Evolutionary conservation across 2,888 invertebrate species (phyloP).

Genomic region (Nesidiocoris tenuis): DNA sequence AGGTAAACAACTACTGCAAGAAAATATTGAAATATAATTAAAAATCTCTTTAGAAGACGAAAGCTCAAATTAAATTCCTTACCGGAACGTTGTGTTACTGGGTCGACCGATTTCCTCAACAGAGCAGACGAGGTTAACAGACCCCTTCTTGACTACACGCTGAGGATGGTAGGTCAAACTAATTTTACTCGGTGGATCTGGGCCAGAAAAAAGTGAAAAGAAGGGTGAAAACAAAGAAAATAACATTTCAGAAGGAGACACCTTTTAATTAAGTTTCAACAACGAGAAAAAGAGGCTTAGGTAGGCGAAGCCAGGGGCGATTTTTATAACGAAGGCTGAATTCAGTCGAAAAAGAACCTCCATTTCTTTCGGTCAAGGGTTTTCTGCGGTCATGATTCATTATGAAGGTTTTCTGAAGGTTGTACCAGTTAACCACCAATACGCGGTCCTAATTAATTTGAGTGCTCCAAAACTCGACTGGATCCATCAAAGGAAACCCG

Average conservation of each 20-base stretch:
- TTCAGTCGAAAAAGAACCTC: background rate
- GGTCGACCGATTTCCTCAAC: constrained; percentile 83
- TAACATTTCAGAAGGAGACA: constrained; percentile 3
- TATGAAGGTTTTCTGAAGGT: background rate
- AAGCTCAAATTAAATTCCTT: constrained; percentile 59
- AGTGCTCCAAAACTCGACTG: no score
- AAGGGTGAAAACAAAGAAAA: background rate
- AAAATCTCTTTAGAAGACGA: background rate
- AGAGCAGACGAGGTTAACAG: constrained; percentile 78
- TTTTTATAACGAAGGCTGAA: background rate
- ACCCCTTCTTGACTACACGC: constrained; percentile 77
- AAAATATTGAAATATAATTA: background rate
- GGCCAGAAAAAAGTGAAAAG: background rate
- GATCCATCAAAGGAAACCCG: no score
- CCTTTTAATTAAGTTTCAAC: background rate
- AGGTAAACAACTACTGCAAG: background rate
- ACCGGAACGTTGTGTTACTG: constrained; percentile 53
- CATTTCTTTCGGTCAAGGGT: background rate
- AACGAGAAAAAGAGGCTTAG: background rate
- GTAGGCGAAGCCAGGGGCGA: background rate
- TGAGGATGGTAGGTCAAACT: constrained; percentile 71
- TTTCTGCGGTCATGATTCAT: background rate
- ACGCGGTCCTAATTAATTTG: background rate
- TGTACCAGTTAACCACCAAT: background rate
- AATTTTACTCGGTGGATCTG: constrained; percentile 85